Base-by-base conservation (phyloP, 92 coral and sea anemone genomes). In the Nematostella vectensis region DNA sequence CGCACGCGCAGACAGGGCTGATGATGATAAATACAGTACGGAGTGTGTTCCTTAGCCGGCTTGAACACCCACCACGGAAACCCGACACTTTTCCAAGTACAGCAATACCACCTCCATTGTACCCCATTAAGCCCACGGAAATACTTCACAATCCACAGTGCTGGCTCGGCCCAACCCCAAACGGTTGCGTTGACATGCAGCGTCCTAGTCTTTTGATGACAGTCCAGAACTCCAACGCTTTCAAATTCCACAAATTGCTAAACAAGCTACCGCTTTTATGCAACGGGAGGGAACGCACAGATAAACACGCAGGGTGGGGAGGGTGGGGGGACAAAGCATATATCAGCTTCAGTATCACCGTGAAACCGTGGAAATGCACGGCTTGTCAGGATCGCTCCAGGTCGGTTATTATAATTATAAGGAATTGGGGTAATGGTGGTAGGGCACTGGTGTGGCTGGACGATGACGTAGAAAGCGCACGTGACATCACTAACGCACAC, bases 1-100 rank as follows among this genome's bases (percentile, higher is more conserved):
- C 63, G 12, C 86, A 83, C 59, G 94, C 82, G 0, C 79, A 63
- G 13, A 37, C 69, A 16, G 82, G 82, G n/a, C 57, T 68, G 43
- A 54, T 79, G 78, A 43, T 83, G 44, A 74, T 78, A 13, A 54
- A 54, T 12, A 66, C 68, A 27, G 63, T 81, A 4, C 27, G 31
- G 1, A 29, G 45, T 0, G 31, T 24, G 20, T 3, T 75, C 18
- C 11, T 45, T 4, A 17, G 18, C 9, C 4, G 4, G 4, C 9
- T 22, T 6, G 51, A 45, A 45, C 4, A 17, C 51, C 4, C 4
- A 45, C 40, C 40, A 6, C 6, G 40, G 15, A 33, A 6, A 15
- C 8, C 8, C 8, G 40, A 33, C 40, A 6, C 6, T 6, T 15
- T 33, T 33, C 6, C 15, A 15, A 45, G 21, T 19, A 6, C 51